Conservation (phyloP, 2,797 vertebrate species). For the Gymnocypris eckloni region DNA sequence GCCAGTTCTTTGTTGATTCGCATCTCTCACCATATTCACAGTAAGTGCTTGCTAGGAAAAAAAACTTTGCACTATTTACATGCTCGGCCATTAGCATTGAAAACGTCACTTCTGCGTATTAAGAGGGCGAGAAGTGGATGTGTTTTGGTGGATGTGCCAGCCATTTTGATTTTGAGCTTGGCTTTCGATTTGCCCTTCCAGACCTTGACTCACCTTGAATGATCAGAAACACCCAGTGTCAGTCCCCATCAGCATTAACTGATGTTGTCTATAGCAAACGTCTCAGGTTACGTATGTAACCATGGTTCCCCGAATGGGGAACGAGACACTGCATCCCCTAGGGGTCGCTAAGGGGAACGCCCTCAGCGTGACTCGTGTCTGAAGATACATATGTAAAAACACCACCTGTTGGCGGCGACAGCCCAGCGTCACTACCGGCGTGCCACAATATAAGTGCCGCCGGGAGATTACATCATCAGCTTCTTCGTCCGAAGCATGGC, state of each 20-base stretch:
- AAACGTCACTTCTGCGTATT: neutral
- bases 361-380: too few species aligned
- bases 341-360: too few species aligned
- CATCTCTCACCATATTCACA: too few species aligned
- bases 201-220: slow-evolving; percentile 25
- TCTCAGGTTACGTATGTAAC: too few species aligned
- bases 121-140: neutral
- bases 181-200: slow-evolving; percentile 41
- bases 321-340: too few species aligned
- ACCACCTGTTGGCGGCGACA: too few species aligned
- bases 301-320: too few species aligned
- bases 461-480: too few species aligned
- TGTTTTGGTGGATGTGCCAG: neutral
- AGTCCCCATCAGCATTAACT: slow-evolving; percentile 39
- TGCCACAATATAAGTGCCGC: too few species aligned
- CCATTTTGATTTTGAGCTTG: slow-evolving; percentile 39
- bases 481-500: too few species aligned
- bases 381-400: too few species aligned
- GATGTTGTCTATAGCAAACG: slow-evolving; percentile 22
- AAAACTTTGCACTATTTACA: neutral
- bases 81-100: neutral
- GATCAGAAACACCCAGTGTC: slow-evolving; percentile 38
- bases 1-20: neutral
- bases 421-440: too few species aligned
- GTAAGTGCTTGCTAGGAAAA: neutral